A percentile compares a stretch with the other conserved stretches of the same genome.
These are phyloP conservation scores for Paralvinella palmiformis DNA, from an alignment of 1,140 invertebrate genomes.

Conservation along the genomic window DNA sequence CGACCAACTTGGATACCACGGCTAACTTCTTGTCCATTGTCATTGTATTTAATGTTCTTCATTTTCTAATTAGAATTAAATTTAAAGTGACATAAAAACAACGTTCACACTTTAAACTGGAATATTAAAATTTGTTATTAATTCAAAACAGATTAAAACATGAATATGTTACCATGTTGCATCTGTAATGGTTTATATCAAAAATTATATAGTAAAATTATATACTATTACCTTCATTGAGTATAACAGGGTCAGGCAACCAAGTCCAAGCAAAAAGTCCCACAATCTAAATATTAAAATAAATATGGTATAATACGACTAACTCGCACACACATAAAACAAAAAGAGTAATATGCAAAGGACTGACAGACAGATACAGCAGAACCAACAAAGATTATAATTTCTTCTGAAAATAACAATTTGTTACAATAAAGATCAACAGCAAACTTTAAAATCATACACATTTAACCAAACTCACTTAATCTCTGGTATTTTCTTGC, in stretches of 20 bases:
- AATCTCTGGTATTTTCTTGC: constrained; percentile 21
- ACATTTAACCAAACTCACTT: constrained; percentile 1
- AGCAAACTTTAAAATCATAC: not conserved
- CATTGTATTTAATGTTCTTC: constrained; percentile 13
- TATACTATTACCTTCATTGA: constrained; percentile 20
- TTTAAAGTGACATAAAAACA: too few species aligned
- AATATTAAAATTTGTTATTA: too few species aligned
- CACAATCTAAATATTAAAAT: constrained; percentile 19
- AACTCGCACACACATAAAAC: too few species aligned
- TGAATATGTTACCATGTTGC: too few species aligned
- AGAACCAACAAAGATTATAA: not conserved
- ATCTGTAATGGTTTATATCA: too few species aligned
- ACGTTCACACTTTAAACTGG: too few species aligned
- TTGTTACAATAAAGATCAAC: not conserved
- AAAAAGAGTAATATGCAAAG: not conserved
- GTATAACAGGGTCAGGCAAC: constrained; percentile 21
- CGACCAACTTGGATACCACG: constrained; percentile 2
- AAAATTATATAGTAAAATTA: not conserved
- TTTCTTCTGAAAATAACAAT: not conserved
- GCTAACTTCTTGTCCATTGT: not conserved
- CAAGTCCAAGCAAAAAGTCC: constrained; percentile 21
- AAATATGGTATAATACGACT: not conserved
- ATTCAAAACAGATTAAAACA: too few species aligned
- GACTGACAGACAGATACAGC: not conserved
- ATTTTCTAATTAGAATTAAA: constrained; percentile 10